Evolutionary conservation across 2,888 invertebrate genomes (phyloP).

Genomic region (Sesamia inferens): DNA sequence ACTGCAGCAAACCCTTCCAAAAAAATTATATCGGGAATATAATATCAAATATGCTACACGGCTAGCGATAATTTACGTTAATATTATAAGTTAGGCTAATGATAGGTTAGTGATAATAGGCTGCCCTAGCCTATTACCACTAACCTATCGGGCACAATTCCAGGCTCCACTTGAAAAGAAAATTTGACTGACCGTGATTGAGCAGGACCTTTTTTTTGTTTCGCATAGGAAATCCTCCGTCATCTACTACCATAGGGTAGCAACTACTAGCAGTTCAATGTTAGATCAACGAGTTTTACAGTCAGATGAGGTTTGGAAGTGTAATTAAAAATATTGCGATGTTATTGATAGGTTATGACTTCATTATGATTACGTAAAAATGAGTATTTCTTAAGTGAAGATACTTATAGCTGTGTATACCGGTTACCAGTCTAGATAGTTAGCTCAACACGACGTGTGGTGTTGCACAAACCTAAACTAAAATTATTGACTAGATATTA

Average conservation of each 20-base stretch:
- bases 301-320: conserved; percentile 6
- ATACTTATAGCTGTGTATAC: conserved; percentile 70
- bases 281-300: not conserved
- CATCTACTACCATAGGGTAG: no score
- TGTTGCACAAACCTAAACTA: conserved; percentile 88
- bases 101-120: no score
- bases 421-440: conserved; percentile 77
- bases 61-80: no score
- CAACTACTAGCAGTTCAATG: no score
- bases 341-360: conserved; percentile 46
- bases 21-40: not conserved
- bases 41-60: not conserved
- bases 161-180: not conserved
- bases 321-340: conserved; percentile 38
- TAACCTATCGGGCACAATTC: not conserved
- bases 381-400: conserved; percentile 67
- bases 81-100: no score
- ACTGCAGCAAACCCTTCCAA: not conserved
- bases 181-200: not conserved
- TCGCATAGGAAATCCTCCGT: no score
- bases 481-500: conserved; percentile 89
- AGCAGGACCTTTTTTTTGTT: not conserved
- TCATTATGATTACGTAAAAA: conserved; percentile 54
- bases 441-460: conserved; percentile 79
- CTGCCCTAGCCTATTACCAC: not conserved